A percentile compares a stretch with the other conserved stretches of the same genome.
These are phyloP conservation scores for Luperina testacea DNA, from an alignment of 2,888 invertebrate genomes.

Conservation along the genomic window DNA sequence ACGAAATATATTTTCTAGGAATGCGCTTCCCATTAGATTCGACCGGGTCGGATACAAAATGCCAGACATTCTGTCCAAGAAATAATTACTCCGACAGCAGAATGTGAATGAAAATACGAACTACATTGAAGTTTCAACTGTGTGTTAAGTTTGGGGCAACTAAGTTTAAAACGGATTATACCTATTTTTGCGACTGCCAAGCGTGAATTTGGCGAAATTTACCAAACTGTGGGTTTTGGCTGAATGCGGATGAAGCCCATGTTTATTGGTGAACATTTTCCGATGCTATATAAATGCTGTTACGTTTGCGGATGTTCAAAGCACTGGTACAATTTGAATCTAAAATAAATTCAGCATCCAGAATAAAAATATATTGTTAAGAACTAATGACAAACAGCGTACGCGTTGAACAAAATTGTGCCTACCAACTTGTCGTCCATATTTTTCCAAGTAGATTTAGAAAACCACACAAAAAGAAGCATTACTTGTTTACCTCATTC, in stretches of 20 bases:
- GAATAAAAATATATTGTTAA: constrained; percentile 8
- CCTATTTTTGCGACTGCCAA: constrained; percentile 45
- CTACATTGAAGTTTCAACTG: constrained; percentile 41
- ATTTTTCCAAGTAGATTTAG: neutral
- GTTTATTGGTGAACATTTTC: constrained; percentile 25
- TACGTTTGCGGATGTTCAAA: constrained; percentile 14
- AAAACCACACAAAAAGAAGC: neutral
- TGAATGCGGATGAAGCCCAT: constrained; percentile 15
- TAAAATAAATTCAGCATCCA: constrained; percentile 5
- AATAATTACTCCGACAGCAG: constrained; percentile 47
- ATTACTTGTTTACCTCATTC: neutral
- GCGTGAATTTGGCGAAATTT: constrained; percentile 36
- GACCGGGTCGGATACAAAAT: constrained; percentile 24
- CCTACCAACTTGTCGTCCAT: neutral
- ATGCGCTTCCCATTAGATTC: constrained; percentile 27
- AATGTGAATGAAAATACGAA: constrained; percentile 45
- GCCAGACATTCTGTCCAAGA: constrained; percentile 37
- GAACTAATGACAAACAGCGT: constrained; percentile 21
- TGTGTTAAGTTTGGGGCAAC: constrained; percentile 34
- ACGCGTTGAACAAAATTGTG: neutral
- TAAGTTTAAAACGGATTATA: constrained; percentile 50
- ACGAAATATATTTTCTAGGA: constrained; percentile 25
- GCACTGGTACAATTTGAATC: neutral
- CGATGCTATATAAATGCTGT: constrained; percentile 25
- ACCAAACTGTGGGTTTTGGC: constrained; percentile 22